Conservation (phyloP, 2,888 invertebrate genomes). For the Megalurothrips usitatus region DNA sequence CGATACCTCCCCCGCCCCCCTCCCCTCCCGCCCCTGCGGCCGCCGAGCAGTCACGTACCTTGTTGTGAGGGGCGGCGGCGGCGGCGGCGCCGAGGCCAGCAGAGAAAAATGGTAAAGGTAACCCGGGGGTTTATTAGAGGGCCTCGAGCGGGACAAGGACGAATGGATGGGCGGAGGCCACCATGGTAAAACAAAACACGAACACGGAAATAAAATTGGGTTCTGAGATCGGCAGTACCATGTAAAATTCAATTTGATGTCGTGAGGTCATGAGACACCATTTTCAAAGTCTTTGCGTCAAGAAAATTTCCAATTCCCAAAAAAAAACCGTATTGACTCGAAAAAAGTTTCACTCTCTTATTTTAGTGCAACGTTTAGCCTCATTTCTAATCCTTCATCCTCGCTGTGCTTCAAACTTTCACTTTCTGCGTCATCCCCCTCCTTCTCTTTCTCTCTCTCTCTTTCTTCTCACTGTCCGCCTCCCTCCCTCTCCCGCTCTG, state of each 20-base stretch:
- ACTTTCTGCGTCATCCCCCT: neutral
- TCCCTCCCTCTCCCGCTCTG: neutral
- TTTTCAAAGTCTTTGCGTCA: too few species aligned
- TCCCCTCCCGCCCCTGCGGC: neutral
- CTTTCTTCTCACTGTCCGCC: neutral
- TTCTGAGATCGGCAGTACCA: neutral
- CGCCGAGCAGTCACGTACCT: slow-evolving; percentile 6
- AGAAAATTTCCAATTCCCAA: too few species aligned
- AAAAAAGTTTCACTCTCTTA: too few species aligned
- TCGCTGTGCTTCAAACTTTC: neutral
- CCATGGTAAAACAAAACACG: too few species aligned
- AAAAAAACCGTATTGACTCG: too few species aligned
- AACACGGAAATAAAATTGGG: neutral
- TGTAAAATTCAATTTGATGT: neutral
- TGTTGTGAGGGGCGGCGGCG: neutral
- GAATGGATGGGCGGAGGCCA: neutral
- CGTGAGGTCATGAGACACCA: too few species aligned
- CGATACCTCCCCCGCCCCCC: neutral
- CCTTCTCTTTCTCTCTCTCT: neutral
- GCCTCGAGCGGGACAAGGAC: neutral
- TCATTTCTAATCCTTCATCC: too few species aligned
- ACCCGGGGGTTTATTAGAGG: neutral
- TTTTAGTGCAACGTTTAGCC: too few species aligned
- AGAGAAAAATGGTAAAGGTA: slow-evolving; percentile 18
- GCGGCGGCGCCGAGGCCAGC: too few species aligned